Percentiles rank a stretch among this genome's conserved stretches.
phyloP scores from a whole-genome alignment of 2,888 invertebrate genomes.

The Rhingia campestris region DNA sequence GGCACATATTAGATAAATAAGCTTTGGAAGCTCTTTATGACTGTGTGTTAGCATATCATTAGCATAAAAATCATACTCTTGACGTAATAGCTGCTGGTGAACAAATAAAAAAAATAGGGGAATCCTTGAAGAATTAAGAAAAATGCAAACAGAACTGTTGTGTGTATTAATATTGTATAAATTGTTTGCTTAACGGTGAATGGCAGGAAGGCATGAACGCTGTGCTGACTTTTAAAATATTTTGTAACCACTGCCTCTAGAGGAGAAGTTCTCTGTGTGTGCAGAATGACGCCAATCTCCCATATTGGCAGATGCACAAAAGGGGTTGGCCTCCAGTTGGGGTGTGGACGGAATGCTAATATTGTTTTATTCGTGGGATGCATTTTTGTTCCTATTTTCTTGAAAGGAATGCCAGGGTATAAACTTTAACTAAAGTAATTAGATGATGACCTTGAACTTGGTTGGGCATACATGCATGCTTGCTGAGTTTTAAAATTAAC shows the following conservation, averaged over 20 bases:
- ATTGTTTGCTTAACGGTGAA: background rate
- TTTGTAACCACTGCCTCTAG: background rate
- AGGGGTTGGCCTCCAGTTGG: background rate
- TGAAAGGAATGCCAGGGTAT: background rate
- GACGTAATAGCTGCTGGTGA: slow-evolving; percentile 6
- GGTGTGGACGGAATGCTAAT: background rate
- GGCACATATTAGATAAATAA: slow-evolving; percentile 18
- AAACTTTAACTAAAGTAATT: slow-evolving; percentile 11
- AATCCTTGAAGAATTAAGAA: slow-evolving; percentile 8
- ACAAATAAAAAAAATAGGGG: background rate
- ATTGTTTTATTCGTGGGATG: background rate
- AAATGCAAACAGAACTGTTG: background rate
- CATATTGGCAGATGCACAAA: slow-evolving; percentile 30
- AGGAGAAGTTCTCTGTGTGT: background rate
- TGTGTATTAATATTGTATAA: background rate
- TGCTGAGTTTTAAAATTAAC: background rate
- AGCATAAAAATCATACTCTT: background rate
- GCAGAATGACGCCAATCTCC: background rate
- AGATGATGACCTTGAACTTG: slow-evolving; percentile 13
- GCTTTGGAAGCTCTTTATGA: background rate
- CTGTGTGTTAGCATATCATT: slow-evolving; percentile 16
- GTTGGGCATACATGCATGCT: background rate
- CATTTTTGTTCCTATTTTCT: background rate
- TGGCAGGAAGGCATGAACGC: slow-evolving; percentile 2
- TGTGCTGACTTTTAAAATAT: background rate